Base-by-base conservation (phyloP, 1,140 invertebrate species). In the Phymorhynchus buccinoides region DNA sequence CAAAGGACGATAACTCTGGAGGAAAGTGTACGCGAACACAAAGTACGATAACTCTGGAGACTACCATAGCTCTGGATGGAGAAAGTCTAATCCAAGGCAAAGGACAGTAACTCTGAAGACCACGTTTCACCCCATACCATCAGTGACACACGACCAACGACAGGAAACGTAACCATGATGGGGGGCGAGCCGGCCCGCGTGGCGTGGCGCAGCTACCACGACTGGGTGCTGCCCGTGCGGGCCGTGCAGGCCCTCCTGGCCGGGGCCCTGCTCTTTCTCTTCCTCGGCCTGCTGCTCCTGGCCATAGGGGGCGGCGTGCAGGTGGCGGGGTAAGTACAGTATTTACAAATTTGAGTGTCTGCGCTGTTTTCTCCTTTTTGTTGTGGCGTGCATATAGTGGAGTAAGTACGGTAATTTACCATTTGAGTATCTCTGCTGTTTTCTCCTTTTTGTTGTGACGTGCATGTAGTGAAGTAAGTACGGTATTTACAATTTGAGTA, bases 281-380 rank as follows among this genome's bases (percentile, higher is more conserved):
- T 86, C 32, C 71, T 88, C 3, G 88, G 88, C 12, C 83, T 88
- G 14, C 27, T 88, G 16, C 62, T 88, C n/a, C 39, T 88, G 78
- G 85, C 83, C 42, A 85, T 88, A 22, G 88, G 88, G 12, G 85
- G 88, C 4, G 86, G 84, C 0, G 39, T 85, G 35, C 73, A 56
- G 16, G 84, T 81, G 30, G n/a, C 35, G 3, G 86, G 80, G 86
- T 87, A 35, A 87, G 86, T 83, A 32, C 18, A 27, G 62, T 27
- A 9, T 52, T 9, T 52, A 52, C 48, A 66, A 12, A 27, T 66
- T 12, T 66, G n/a, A 3, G 6, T 48, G 44, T 9, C 44, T 48
- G 44, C 44, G 18, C 18, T 9, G 44, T 48, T 18, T 48, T 48
- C 7, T 48, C 32, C 4, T 27, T 7, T 68, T 7, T 68, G 66